A percentile compares a stretch with the other conserved stretches of the same genome.
These are phyloP conservation scores for Poeciliopsis gracilis DNA, from an alignment of 2,797 vertebrate species.

Conservation along the genomic window DNA sequence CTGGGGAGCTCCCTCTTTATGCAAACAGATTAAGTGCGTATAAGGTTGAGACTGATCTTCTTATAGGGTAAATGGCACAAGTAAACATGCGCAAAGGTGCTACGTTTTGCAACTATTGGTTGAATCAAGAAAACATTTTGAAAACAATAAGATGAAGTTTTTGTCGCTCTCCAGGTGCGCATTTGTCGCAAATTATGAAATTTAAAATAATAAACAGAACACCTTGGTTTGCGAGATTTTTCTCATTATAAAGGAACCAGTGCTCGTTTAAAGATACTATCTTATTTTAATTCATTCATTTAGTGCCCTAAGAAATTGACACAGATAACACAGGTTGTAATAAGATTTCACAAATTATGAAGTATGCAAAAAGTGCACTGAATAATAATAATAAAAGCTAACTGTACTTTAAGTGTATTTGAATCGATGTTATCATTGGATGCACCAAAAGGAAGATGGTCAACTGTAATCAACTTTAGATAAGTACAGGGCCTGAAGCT, in stretches of 20 bases:
- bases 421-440: background rate
- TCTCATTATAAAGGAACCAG: slow-evolving; percentile 26
- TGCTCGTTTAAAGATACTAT: slow-evolving; percentile 18
- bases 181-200: slow-evolving; percentile 24
- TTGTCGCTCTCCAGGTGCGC: slow-evolving; percentile 5
- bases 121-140: background rate
- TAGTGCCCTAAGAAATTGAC: background rate
- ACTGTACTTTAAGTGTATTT: background rate
- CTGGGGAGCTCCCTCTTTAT: slow-evolving; percentile 11
- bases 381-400: background rate
- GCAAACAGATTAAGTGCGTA: slow-evolving; percentile 12
- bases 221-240: slow-evolving; percentile 6
- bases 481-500: background rate
- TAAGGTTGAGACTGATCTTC: slow-evolving; percentile 11
- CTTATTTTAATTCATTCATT: background rate
- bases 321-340: background rate
- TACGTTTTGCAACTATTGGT: background rate
- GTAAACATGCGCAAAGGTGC: background rate
- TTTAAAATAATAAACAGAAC: background rate
- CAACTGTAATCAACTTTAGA: background rate
- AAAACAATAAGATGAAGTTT: slow-evolving; percentile 2
- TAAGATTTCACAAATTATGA: background rate
- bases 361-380: background rate
- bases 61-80: background rate
- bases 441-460: background rate